Conservation (phyloP, 1,140 invertebrate species). For the Sweltsa coloradensis region DNA sequence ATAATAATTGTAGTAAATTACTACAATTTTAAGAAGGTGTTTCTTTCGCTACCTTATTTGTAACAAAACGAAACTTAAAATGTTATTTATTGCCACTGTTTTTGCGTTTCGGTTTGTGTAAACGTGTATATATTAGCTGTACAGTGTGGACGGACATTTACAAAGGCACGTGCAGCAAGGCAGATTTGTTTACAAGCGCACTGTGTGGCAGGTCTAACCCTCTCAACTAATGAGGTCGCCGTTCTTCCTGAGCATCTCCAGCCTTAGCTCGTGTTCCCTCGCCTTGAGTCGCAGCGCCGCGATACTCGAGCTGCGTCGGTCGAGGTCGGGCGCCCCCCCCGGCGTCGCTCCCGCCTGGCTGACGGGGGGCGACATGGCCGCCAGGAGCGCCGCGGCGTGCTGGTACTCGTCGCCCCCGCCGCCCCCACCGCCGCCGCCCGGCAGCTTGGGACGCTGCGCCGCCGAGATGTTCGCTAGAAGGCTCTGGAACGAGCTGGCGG, state of each 20-base stretch:
- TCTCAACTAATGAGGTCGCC: slow-evolving; percentile 64
- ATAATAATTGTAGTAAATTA: too few relatives aligned
- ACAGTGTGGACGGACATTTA: too few relatives aligned
- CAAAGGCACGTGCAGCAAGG: too few relatives aligned
- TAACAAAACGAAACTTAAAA: too few relatives aligned
- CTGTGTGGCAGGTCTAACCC: too few relatives aligned
- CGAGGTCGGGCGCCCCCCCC: slow-evolving; percentile 38
- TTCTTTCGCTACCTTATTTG: too few relatives aligned
- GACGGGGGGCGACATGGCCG: slow-evolving; percentile 27
- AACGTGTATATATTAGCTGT: too few relatives aligned
- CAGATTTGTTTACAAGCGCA: too few relatives aligned
- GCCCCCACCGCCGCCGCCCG: slow-evolving; percentile 27
- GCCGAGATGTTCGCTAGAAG: slow-evolving; percentile 69
- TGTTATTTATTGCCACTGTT: too few relatives aligned
- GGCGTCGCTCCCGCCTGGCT: slow-evolving; percentile 34
- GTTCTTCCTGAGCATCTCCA: slow-evolving; percentile 71
- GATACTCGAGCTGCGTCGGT: slow-evolving; percentile 78
- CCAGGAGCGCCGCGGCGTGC: slow-evolving; percentile 13
- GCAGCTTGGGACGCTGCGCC: slow-evolving; percentile 40
- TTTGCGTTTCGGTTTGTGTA: too few relatives aligned
- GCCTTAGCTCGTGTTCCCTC: slow-evolving; percentile 76
- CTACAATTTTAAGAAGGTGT: too few relatives aligned
- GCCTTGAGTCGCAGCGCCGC: slow-evolving; percentile 81
- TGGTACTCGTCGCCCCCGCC: slow-evolving; percentile 14
- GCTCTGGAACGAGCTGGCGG: slow-evolving; percentile 70